A percentile compares a stretch with the other conserved stretches of the same genome.
Conservation (phyloP, 2,113 vertebrate genomes). For the Mirza zaza region DNA sequence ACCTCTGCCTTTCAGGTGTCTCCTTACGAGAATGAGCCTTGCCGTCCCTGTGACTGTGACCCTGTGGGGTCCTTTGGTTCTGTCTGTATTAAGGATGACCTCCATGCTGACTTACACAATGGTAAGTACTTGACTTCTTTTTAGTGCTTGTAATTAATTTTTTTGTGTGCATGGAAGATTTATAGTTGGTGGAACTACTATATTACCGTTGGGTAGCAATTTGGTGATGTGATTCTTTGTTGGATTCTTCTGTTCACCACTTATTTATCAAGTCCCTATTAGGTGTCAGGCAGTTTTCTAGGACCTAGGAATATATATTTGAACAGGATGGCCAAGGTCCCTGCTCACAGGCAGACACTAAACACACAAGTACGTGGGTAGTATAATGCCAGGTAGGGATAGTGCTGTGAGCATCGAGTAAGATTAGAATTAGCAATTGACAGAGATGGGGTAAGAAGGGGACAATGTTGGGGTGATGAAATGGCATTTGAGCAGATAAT, state of each 20-base stretch:
- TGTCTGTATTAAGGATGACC: constrained; percentile 88
- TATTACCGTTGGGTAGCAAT: background rate
- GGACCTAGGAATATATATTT: background rate
- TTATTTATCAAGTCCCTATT: background rate
- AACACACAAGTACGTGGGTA: background rate
- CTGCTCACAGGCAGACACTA: background rate
- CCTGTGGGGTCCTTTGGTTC: constrained; percentile 86
- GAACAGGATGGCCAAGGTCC: background rate
- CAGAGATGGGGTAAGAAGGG: background rate
- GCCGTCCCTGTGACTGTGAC: constrained; percentile 90
- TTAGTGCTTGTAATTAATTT: background rate
- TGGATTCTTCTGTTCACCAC: background rate
- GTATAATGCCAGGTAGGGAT: background rate
- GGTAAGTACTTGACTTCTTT: constrained; percentile 77
- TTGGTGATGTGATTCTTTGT: background rate
- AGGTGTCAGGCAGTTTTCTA: background rate
- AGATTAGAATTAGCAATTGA: background rate
- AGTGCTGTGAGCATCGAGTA: background rate
- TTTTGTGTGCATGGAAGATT: background rate
- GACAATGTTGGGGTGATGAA: background rate
- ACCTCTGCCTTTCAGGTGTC: constrained; percentile 86
- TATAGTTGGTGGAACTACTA: background rate
- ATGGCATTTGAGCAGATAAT: background rate
- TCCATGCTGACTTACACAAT: constrained; percentile 76
- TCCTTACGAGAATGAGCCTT: constrained; percentile 89